phyloP scores from a whole-genome alignment of 2,113 vertebrate genomes.

The Alectura lathami region DNA sequence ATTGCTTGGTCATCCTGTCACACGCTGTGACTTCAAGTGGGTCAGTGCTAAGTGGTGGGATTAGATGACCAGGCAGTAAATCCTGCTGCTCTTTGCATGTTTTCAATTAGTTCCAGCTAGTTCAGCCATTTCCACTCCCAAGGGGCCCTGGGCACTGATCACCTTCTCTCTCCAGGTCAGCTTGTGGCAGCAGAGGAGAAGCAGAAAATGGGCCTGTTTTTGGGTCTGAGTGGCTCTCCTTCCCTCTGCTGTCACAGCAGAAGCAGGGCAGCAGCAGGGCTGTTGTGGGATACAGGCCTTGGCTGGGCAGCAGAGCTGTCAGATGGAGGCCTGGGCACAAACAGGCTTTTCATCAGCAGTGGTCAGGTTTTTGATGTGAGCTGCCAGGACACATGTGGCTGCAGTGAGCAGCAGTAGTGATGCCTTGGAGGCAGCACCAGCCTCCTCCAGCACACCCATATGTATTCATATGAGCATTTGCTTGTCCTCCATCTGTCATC shows the following conservation, averaged over 20 bases:
- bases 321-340: not conserved
- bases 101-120: not conserved
- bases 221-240: not conserved
- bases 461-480: not conserved
- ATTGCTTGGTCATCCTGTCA: slow-evolving; percentile 15
- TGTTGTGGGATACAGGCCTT: not conserved
- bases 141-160: not conserved
- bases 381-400: not conserved
- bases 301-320: not conserved
- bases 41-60: not conserved
- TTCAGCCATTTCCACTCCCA: not conserved
- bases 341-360: not conserved
- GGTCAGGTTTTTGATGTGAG: not conserved
- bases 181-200: not conserved
- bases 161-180: not conserved
- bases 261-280: not conserved
- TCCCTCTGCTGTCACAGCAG: not conserved
- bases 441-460: not conserved
- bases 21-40: not conserved
- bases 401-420: not conserved
- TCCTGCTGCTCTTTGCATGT: not conserved
- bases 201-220: not conserved
- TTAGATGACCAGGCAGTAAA: not conserved
- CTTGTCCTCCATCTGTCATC: not conserved
- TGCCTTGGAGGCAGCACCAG: not conserved